Conservation (phyloP, 2,113 vertebrate genomes). For the Tetrax tetrax region DNA sequence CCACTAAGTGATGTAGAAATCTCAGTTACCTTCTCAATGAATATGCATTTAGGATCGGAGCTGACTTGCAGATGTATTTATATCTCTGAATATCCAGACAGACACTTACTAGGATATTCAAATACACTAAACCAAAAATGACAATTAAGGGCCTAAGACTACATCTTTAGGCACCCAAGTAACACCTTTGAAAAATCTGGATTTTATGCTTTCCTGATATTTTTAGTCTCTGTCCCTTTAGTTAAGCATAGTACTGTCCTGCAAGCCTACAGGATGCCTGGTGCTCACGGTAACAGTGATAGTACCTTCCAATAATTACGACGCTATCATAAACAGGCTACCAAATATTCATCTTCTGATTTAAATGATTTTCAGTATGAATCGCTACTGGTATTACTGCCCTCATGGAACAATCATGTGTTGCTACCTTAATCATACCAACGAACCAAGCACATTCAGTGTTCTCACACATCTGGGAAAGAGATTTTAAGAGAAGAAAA, state of each 20-base stretch:
- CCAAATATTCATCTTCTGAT: not conserved
- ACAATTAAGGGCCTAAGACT: not conserved
- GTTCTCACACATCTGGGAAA: constrained; percentile 3
- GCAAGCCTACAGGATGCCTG: not conserved
- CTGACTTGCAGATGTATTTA: not conserved
- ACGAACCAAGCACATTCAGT: not conserved
- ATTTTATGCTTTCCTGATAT: not conserved
- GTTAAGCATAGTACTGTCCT: not conserved
- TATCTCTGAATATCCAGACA: not conserved
- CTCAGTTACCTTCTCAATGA: not conserved
- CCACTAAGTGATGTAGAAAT: not conserved
- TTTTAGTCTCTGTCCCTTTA: not conserved
- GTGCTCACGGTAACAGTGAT: not conserved
- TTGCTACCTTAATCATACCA: not conserved
- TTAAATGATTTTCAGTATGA: not conserved
- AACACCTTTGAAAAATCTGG: not conserved
- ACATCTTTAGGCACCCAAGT: not conserved
- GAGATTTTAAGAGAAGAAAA: not conserved
- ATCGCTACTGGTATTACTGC: not conserved
- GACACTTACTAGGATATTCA: not conserved
- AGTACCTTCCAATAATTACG: not conserved
- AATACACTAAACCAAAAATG: not conserved
- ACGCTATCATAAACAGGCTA: not conserved
- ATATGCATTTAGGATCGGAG: not conserved
- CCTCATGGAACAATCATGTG: not conserved